Percentiles rank a stretch among this genome's conserved stretches.
These are phyloP conservation scores for Darevskia nairensis DNA, from an alignment of 2,797 vertebrate genomes.

Conservation along the genomic window DNA sequence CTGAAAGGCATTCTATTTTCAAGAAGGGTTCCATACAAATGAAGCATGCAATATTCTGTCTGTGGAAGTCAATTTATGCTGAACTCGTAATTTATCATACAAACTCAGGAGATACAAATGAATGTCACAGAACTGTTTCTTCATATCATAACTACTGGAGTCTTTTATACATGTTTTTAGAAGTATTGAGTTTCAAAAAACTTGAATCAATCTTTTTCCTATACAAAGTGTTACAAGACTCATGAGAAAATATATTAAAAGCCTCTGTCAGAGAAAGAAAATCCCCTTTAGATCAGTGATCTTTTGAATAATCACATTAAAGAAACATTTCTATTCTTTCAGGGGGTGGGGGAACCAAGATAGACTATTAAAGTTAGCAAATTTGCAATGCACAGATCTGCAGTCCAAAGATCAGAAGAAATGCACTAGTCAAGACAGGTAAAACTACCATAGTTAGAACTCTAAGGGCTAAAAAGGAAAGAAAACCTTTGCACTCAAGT, in stretches of 20 bases:
- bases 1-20: conserved; percentile 60
- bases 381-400: background rate
- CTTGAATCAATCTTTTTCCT: conserved; percentile 14
- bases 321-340: conserved; percentile 16
- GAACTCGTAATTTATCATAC: conserved; percentile 34
- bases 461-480: background rate
- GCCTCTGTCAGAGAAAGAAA: conserved; percentile 26
- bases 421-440: background rate
- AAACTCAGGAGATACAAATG: conserved; percentile 33
- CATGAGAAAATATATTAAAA: conserved; percentile 35
- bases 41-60: conserved; percentile 55
- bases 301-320: conserved; percentile 26
- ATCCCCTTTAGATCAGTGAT: conserved; percentile 26
- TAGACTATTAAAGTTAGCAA: background rate
- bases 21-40: conserved; percentile 65
- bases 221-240: conserved; percentile 28
- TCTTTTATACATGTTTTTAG: background rate
- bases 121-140: conserved; percentile 38
- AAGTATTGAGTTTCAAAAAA: background rate
- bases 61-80: conserved; percentile 26
- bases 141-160: conserved; percentile 13
- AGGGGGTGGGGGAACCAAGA: background rate
- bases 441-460: background rate
- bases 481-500: background rate
- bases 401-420: background rate